Conservation (phyloP, 2,797 vertebrate genomes). For the Percopsis omiscomaycus region DNA sequence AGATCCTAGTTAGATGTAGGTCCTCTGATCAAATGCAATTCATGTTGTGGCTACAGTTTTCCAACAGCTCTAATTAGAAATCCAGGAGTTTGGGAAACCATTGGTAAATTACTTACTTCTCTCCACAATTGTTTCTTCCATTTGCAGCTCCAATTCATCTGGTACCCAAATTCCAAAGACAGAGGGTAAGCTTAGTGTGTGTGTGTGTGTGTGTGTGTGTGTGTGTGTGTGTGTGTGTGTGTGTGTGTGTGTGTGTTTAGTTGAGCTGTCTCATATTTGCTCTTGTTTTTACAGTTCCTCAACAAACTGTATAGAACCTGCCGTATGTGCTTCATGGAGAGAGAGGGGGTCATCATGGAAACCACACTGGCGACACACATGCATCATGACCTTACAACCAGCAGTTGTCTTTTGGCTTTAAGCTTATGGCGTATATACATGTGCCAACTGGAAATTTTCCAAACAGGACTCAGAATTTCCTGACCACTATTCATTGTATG, state of each 20-base stretch:
- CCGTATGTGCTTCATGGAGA: conserved; percentile 6
- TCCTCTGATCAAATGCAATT: conserved; percentile 7
- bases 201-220: neutral
- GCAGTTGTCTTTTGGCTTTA: conserved; percentile 23
- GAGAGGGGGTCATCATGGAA: conserved; percentile 20
- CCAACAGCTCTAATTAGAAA: neutral
- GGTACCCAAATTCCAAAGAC: conserved; percentile 72
- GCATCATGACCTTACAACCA: neutral
- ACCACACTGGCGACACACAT: conserved; percentile 16
- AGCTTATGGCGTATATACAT: conserved; percentile 30
- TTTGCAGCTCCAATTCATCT: conserved; percentile 67
- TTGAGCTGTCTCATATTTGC: neutral
- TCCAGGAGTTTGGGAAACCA: conserved; percentile 9
- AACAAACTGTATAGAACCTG: conserved; percentile 74
- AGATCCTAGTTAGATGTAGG: conserved; percentile 7
- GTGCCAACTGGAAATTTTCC: conserved; percentile 23
- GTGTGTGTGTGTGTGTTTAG: neutral
- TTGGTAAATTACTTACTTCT: neutral
- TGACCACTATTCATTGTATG: neutral
- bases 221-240: neutral
- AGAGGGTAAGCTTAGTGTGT: conserved; percentile 64
- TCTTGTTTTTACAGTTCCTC: conserved; percentile 65
- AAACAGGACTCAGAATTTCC: conserved; percentile 18
- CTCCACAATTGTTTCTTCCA: conserved; percentile 3
- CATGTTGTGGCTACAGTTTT: conserved; percentile 56